Percentiles rank a stretch among this genome's conserved stretches.
Conservation (phyloP, 2,113 vertebrate genomes). For the Lamprologus sp. region DNA sequence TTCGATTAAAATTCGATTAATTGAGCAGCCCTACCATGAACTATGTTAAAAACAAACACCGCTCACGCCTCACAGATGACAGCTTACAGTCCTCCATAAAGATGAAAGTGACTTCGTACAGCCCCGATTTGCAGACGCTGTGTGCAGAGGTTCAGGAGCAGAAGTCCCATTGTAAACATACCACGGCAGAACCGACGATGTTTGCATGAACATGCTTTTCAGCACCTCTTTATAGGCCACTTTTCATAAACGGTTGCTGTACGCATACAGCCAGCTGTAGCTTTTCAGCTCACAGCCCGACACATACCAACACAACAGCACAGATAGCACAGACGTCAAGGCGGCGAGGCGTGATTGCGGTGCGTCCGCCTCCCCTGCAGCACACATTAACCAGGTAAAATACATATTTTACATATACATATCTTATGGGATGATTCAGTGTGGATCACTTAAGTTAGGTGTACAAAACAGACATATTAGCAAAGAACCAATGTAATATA, state of each 20-base stretch:
- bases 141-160: background rate
- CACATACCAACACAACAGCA: background rate
- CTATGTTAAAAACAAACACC: background rate
- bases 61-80: background rate
- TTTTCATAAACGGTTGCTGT: background rate
- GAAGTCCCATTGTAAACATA: background rate
- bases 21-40: background rate
- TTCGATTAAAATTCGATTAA: background rate
- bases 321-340: background rate
- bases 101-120: background rate
- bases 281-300: background rate
- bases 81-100: background rate
- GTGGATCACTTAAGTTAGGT: background rate
- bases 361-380: background rate
- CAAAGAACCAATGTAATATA: background rate
- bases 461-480: background rate
- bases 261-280: background rate
- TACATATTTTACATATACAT: background rate
- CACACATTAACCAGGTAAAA: background rate
- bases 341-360: background rate
- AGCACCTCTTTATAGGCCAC: background rate
- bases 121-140: background rate
- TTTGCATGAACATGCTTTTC: background rate
- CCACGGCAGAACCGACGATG: rapidly evolving
- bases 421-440: background rate